Conservation (phyloP, 2,113 vertebrate species). For the Burhinus oedicnemus region DNA sequence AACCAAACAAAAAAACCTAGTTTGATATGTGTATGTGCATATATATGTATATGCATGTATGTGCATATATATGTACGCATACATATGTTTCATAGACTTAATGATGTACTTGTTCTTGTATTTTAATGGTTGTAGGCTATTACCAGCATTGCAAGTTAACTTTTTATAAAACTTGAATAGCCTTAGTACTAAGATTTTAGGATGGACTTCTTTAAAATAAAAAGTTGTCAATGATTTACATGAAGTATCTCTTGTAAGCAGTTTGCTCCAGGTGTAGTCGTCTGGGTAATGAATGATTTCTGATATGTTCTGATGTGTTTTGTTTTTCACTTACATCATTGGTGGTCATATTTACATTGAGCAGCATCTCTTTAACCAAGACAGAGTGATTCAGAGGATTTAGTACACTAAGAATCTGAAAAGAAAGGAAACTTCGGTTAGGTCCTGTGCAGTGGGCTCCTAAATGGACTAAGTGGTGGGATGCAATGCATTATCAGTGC, state of each 20-base stretch:
- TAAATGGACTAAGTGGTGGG: neutral
- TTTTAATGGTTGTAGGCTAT: neutral
- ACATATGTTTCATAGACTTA: neutral
- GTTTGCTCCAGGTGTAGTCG: neutral
- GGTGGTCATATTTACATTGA: neutral
- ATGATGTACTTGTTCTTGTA: neutral
- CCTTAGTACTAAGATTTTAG: neutral
- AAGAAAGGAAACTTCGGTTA: neutral
- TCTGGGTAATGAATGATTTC: neutral
- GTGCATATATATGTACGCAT: neutral
- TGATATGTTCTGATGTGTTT: fast-evolving
- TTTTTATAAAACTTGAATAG: neutral
- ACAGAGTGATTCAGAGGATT: neutral
- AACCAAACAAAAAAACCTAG: no score
- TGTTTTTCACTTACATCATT: neutral
- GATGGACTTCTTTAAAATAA: neutral
- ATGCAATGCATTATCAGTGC: neutral
- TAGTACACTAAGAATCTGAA: neutral
- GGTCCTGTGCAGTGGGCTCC: fast-evolving
- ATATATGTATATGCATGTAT: no score
- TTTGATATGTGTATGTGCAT: neutral
- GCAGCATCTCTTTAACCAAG: neutral
- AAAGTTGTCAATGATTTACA: neutral
- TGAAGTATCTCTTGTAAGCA: neutral
- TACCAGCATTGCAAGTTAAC: neutral